Percentiles rank a stretch among this genome's conserved stretches.
Evolutionary conservation across 53 echinoderm and acorn worm species (phyloP).

Genomic region (Zoroaster sp.): DNA sequence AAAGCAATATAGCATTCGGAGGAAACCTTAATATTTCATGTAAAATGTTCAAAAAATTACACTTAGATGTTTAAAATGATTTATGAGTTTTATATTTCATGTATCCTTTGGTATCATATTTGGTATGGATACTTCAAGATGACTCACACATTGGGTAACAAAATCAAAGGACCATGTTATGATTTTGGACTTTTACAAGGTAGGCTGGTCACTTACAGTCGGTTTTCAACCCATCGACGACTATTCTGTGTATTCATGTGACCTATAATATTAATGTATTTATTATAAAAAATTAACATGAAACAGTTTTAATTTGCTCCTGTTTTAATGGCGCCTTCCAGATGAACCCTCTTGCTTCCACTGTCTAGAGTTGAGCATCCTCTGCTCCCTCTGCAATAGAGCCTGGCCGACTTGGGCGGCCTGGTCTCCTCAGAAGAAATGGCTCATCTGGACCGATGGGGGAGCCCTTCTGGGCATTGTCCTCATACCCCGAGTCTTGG

Average conservation of each 20-base stretch:
- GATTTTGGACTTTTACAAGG: background rate
- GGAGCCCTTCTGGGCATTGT: slow-evolving; percentile 58
- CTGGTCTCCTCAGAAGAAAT: background rate
- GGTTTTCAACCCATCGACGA: background rate
- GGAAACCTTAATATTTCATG: no score
- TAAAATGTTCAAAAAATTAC: no score
- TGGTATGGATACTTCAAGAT: background rate
- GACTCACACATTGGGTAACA: background rate
- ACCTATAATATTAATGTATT: no score
- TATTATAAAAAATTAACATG: background rate
- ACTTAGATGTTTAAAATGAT: no score
- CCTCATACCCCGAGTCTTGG: slow-evolving; percentile 95
- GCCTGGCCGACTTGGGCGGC: background rate
- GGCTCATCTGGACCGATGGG: background rate
- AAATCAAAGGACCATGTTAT: background rate
- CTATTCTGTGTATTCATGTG: background rate
- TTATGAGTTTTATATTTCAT: no score
- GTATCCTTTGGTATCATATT: background rate
- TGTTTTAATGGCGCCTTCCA: background rate
- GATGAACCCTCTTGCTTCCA: background rate
- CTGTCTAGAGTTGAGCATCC: background rate
- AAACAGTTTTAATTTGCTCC: background rate
- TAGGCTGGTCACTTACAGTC: background rate
- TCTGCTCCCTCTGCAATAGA: slow-evolving; percentile 25
- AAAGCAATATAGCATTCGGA: no score